Base-by-base conservation (phyloP, 2,113 vertebrate species). In the Gorilla gorilla region DNA sequence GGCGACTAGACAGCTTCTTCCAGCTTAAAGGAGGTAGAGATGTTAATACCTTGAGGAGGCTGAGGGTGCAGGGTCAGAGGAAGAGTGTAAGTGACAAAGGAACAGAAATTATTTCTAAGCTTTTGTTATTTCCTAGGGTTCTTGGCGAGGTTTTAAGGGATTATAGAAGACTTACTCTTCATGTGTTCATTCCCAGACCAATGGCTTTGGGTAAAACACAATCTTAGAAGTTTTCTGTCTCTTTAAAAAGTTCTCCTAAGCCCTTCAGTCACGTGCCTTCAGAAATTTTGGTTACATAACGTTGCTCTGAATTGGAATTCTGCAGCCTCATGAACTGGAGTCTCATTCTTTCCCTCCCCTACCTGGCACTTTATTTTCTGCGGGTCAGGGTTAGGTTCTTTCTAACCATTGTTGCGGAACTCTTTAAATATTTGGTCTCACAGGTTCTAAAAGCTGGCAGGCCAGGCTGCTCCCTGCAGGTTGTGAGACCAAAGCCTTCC, bases 371-470 rank as follows among this genome's bases (percentile, higher is more conserved):
- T 78, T 22, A 20, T 75, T 89, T 90, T 61, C 97, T 97, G 72
- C 57, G 85, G 89, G 85, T 94, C 86, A 66, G 91, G 43, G 80
- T 89, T 85, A 95, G 86, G 89, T 96, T 96, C 95, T 95, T 92
- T 83, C 95, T 93, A 91, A 97, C 90, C 90, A 38, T 97, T 96
- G 95, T 95, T 97, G 96, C 73, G 0, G 95, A 98, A 98, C 95
- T 97, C 95, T 89, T 95, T 85, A 95, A 96, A 97, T 97, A 96
- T 94, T 98, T 96, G 92, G 75, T 97, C 96, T 95, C 80, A 48
- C 92, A 84, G 96, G 96, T 98, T 96, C 94, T 97, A 52, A 96
- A 92, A 93, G 22, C 94, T 97, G 94, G 97, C 95, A 94, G 91
- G 79, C 93, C 48, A 70, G 81, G 27, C 93, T 95, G 81, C 96